Percentiles rank a stretch among this genome's conserved stretches.
phyloP scores from a whole-genome alignment of 2,797 vertebrate species.

The Hyperoplus lanceolatus region DNA sequence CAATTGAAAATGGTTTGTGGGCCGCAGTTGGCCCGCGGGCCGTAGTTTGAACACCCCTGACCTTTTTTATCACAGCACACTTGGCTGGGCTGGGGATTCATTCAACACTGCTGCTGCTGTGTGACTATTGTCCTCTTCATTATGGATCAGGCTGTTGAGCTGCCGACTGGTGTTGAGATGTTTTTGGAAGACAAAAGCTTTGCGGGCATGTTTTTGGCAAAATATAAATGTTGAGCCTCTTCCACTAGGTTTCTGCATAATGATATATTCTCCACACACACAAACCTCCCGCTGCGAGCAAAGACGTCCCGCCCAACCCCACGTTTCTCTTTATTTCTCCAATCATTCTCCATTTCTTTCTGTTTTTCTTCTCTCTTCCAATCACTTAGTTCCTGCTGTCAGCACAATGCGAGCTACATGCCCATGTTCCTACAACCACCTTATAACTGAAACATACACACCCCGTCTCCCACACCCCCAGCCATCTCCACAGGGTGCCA shows the following conservation, averaged over 20 bases:
- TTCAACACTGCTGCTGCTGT: conserved; percentile 18
- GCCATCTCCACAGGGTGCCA: conserved; percentile 67
- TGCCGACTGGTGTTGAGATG: conserved; percentile 23
- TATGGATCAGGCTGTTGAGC: conserved; percentile 33
- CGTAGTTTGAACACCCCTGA: no score
- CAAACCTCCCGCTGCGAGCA: conserved; percentile 58
- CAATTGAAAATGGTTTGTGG: no score
- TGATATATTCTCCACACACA: conserved; percentile 43
- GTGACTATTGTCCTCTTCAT: conserved; percentile 37
- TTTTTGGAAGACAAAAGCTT: conserved; percentile 48
- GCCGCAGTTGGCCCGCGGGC: no score
- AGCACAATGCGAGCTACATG: conserved; percentile 56
- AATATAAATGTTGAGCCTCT: conserved; percentile 54
- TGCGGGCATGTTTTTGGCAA: conserved; percentile 59
- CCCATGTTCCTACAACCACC: conserved; percentile 4
- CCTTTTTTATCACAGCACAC: no score
- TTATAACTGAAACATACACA: conserved; percentile 14
- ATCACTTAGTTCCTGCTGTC: conserved; percentile 50
- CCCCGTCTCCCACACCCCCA: conserved; percentile 35
- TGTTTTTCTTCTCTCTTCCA: conserved; percentile 52
- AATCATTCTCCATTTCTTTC: conserved; percentile 39
- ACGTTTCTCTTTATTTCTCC: conserved; percentile 52
- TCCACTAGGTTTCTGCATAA: conserved; percentile 37
- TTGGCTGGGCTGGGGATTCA: background rate
- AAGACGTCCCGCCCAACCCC: conserved; percentile 51